A percentile compares a stretch with the other conserved stretches of the same genome.
These are phyloP conservation scores for Teleiodes luculella DNA, from an alignment of 2,888 invertebrate species.

Conservation along the genomic window DNA sequence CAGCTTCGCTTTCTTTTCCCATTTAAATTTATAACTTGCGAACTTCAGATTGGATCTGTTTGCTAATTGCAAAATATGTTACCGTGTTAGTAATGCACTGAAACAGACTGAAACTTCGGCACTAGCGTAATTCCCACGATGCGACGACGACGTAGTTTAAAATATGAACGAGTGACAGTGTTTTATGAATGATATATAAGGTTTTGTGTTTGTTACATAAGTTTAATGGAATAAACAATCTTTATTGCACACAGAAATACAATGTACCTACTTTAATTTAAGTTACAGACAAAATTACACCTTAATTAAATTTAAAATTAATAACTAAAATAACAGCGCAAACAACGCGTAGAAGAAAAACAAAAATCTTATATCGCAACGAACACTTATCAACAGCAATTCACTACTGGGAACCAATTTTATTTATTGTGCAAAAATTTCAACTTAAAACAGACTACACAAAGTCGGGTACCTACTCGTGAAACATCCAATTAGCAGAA, in stretches of 20 bases:
- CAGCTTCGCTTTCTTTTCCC: neutral
- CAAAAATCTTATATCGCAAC: too few species aligned
- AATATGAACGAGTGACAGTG: constrained; percentile 23
- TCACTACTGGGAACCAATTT: too few species aligned
- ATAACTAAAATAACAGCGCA: too few species aligned
- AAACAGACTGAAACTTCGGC: neutral
- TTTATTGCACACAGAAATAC: too few species aligned
- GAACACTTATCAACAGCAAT: too few species aligned
- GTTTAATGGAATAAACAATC: too few species aligned
- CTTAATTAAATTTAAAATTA: too few species aligned
- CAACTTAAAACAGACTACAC: too few species aligned
- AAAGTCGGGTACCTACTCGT: neutral
- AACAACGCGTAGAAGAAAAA: too few species aligned
- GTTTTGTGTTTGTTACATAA: constrained; percentile 19
- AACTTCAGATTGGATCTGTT: neutral
- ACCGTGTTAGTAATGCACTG: neutral
- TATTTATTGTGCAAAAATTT: too few species aligned
- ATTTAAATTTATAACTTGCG: neutral
- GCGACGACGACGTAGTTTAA: neutral
- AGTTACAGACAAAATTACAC: too few species aligned
- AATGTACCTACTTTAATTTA: too few species aligned
- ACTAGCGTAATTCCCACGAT: neutral
- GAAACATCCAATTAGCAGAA: neutral
- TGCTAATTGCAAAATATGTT: neutral
- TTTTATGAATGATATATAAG: constrained; percentile 25